Base-by-base conservation (phyloP, 2,888 invertebrate genomes). In the Perizoma affinitatum region DNA sequence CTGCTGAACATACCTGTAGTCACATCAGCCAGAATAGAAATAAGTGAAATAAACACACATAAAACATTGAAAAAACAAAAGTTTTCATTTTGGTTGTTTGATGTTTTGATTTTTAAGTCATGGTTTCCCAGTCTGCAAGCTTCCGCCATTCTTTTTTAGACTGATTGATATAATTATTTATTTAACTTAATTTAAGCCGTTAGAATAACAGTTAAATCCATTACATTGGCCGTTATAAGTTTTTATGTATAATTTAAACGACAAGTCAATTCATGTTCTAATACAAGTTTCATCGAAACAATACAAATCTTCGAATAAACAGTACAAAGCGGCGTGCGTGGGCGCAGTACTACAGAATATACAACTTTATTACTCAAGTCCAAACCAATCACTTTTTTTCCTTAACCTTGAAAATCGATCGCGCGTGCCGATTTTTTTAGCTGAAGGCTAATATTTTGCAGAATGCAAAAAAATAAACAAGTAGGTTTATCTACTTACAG, bases 11-110 rank as follows among this genome's bases (percentile, higher is more conserved):
- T 78, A 94, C 94, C 94, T 88, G 94, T 94, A 58, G 93, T 90
- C 65, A 94, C 82, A 83, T 94, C 94, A 57, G 93, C 93, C 69
- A 94, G 81, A 78, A 94, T 94, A 56, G 94, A 92, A 65, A 93
- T 90, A 71, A 94, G 84, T 60, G 94, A 94, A 76, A 94, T 90
- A 78, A 93, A 88, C 63, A 93, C 90, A 82, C 93, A 89, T 67
- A 93, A 83, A 71, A 92, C 90, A 81, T 92, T 90, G 67, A 93
- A 85, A 65, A 91, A 82, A 79, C 90, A 89, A 83, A 93, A 90
- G 74, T 87, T 88, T 79, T 90, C 91, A 72, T 90, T 88, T 67
- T 86, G 86, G 72, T 79, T 85, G 67, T 71, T 79, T 40, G 74
- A 66, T 74, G 75, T 75, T 83, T 87, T 89, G 72, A 75, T 80